Conservation (phyloP, 2,888 invertebrate species). For the Heliconius aoede region DNA sequence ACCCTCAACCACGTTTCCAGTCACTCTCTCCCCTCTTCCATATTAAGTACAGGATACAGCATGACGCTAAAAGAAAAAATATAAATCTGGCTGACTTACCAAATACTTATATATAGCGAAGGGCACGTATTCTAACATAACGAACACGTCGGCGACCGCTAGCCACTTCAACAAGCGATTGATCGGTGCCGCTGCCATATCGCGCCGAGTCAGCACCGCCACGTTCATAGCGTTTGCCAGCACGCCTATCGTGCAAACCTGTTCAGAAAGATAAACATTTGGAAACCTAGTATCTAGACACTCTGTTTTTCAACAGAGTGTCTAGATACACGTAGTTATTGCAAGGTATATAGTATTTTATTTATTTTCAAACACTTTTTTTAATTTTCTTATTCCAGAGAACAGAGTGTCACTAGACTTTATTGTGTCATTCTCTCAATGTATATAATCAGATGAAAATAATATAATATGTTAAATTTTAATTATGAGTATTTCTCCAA, state of each 20-base stretch:
- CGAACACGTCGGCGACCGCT: constrained; percentile 94
- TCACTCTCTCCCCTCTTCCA: no score
- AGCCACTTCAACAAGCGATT: constrained; percentile 93
- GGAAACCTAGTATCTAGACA: background rate
- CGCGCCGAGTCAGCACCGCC: constrained; percentile 91
- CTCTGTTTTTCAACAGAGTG: no score
- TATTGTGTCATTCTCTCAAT: no score
- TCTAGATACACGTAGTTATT: no score
- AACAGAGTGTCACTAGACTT: background rate
- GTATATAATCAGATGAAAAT: no score
- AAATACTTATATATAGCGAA: constrained; percentile 77
- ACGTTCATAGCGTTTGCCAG: constrained; percentile 94
- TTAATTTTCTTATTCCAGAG: no score
- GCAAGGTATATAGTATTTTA: no score
- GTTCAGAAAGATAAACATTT: constrained; percentile 47
- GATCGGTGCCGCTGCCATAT: constrained; percentile 93
- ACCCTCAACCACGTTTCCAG: background rate
- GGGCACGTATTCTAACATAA: constrained; percentile 90
- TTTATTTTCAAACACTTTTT: no score
- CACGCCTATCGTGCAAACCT: constrained; percentile 94
- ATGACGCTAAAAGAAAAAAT: no score
- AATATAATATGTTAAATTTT: background rate
- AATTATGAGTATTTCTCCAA: background rate
- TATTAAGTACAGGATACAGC: no score
- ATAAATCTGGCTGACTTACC: constrained; percentile 54